Evolutionary conservation across 2,888 invertebrate genomes (phyloP).

Genomic region (Mimas tiliae): DNA sequence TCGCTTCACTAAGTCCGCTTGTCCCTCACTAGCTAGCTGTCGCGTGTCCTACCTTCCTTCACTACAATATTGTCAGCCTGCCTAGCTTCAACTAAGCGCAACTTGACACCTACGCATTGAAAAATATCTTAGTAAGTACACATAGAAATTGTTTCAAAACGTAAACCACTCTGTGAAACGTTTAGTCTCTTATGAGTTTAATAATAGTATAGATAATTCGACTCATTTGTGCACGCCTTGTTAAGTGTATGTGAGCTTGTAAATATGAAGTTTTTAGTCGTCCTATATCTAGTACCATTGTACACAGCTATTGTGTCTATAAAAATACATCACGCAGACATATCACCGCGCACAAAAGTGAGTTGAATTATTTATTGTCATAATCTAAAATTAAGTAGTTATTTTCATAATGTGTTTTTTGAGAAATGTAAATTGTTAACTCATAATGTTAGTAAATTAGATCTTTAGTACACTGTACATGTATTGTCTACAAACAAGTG

Average conservation of each 20-base stretch:
- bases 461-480: background rate
- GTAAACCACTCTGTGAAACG: background rate
- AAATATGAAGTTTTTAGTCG: too few relatives aligned
- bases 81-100: constrained; percentile 81
- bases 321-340: too few relatives aligned
- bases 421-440: too few relatives aligned
- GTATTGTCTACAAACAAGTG: background rate
- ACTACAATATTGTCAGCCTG: constrained; percentile 77
- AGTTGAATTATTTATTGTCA: too few relatives aligned
- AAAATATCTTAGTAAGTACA: constrained; percentile 66
- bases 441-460: too few relatives aligned
- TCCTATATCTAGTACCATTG: too few relatives aligned
- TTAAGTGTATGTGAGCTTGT: too few relatives aligned
- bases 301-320: too few relatives aligned
- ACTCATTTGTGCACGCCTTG: too few relatives aligned
- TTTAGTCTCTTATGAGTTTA: background rate
- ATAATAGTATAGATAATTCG: background rate
- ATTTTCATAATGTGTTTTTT: too few relatives aligned
- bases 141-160: constrained; percentile 32
- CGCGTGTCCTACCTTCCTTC: constrained; percentile 72
- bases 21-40: constrained; percentile 77
- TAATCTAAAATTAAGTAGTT: too few relatives aligned
- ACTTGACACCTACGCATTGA: constrained; percentile 82
- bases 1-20: constrained; percentile 73
- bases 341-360: too few relatives aligned